Base-by-base conservation (phyloP, 1,140 invertebrate species). In the Diorhabda sublineata region DNA sequence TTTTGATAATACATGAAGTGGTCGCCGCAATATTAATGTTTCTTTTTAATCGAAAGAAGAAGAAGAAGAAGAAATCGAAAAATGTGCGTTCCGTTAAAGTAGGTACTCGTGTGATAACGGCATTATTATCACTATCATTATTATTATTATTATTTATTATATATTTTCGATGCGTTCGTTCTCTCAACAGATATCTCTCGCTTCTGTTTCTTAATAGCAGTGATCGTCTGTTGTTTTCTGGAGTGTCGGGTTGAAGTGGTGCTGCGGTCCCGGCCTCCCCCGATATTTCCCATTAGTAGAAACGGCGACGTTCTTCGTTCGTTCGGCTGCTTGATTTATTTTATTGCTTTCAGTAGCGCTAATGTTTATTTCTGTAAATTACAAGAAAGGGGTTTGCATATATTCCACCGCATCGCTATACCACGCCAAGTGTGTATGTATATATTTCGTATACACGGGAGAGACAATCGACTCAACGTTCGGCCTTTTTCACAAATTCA, bases 301-400 rank as follows among this genome's bases (percentile, higher is more conserved):
- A 73, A 74, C 69, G 47, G 47, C 47, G 47, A 67, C 58, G 66
- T 44, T 64, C 70, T 71, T 72, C 72, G 75, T 72, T 74, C 73
- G 74, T 76, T 75, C 73, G 73, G 71, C 71, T 70, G 74, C 73
- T 79, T 80, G 78, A 80, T 80, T 80, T 80, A 80, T 80, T 79
- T 80, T 80, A 80, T 80, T 80, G 77, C 78, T 75, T 79, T 80
- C 78, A 80, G 78, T 79, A 80, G 75, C 77, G 78, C 79, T 80
- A 80, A 80, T 80, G 78, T 80, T 80, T 80, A 80, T 80, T 80
- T 79, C 78, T 73, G 71, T 80, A 79, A 80, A 80, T 79, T 80
- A 80, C 78, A 80, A 79, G 77, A 79, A 80, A 80, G 76, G 78
- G 78, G 78, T 80, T 79, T 80, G 74, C 74, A 78, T 67, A 67